Percentiles rank a stretch among this genome's conserved stretches.
phyloP scores from a whole-genome alignment of 2,888 invertebrate genomes.

The Gnatocerus cornutus region DNA sequence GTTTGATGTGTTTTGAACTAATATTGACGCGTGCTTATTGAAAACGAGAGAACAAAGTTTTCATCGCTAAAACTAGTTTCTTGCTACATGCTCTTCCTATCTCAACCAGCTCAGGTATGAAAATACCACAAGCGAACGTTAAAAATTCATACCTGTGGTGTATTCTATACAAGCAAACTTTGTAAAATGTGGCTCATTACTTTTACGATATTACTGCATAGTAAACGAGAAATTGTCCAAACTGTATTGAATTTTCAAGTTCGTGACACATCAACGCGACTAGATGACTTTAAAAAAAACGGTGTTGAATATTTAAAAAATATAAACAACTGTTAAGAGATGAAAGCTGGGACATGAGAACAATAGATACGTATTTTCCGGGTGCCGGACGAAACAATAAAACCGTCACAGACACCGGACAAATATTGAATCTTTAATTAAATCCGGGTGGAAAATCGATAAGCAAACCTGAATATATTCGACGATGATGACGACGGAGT shows the following conservation, averaged over 20 bases:
- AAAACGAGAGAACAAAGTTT: constrained; percentile 10
- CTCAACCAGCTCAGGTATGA: constrained; percentile 9
- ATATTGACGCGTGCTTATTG: constrained; percentile 26
- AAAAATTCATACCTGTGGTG: constrained; percentile 23
- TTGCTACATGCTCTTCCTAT: constrained; percentile 4
- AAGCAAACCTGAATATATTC: constrained; percentile 4
- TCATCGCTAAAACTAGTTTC: neutral
- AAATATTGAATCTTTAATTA: constrained; percentile 40
- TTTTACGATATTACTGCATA: constrained; percentile 20
- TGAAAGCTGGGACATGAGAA: constrained; percentile 14
- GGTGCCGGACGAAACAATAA: constrained; percentile 28
- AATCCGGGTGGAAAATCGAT: constrained; percentile 27
- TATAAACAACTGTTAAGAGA: constrained; percentile 15
- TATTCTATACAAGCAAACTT: constrained; percentile 19
- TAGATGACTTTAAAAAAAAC: neutral
- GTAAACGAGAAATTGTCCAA: constrained; percentile 13
- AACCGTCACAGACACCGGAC: constrained; percentile 18
- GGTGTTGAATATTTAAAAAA: neutral
- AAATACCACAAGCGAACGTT: constrained; percentile 15
- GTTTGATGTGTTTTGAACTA: constrained; percentile 30
- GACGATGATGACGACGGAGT: neutral
- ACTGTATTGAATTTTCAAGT: constrained; percentile 14
- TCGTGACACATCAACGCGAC: neutral
- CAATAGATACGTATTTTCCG: constrained; percentile 8
- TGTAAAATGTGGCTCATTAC: constrained; percentile 28